A percentile compares a stretch with the other conserved stretches of the same genome.
These are phyloP conservation scores for Campylomormyrus numenius DNA, from an alignment of 2,113 vertebrate species.

Conservation along the genomic window DNA sequence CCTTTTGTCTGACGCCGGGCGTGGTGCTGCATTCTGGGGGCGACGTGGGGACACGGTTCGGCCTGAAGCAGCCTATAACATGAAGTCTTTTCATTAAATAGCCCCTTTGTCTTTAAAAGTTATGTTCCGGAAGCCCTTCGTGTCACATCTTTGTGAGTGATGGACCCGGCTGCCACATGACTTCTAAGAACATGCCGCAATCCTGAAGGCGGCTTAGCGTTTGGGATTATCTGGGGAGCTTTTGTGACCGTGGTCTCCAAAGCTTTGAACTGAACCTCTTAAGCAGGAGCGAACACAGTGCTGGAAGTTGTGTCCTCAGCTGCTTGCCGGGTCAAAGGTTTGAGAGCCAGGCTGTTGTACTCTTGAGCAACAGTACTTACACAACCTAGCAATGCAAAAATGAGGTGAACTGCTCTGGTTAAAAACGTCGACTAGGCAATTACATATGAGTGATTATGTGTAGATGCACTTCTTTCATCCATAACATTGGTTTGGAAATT, in stretches of 20 bases:
- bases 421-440: background rate
- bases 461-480: background rate
- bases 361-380: background rate
- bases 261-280: background rate
- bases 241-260: background rate
- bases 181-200: background rate
- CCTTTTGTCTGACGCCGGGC: background rate
- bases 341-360: background rate
- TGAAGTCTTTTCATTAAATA: background rate
- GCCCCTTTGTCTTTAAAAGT: background rate
- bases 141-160: background rate
- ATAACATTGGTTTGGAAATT: background rate
- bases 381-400: background rate
- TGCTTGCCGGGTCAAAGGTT: background rate
- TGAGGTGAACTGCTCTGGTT: background rate
- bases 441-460: background rate
- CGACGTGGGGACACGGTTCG: background rate
- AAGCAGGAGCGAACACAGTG: background rate
- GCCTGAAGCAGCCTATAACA: background rate
- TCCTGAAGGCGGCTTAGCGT: background rate
- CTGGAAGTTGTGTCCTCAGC: background rate
- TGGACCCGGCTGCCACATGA: background rate
- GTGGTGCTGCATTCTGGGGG: background rate
- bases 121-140: background rate
- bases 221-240: background rate